Percentiles rank a stretch among this genome's conserved stretches.
Conservation (phyloP, 2,888 invertebrate genomes). For the Aphelenchoides bicaudatus region DNA sequence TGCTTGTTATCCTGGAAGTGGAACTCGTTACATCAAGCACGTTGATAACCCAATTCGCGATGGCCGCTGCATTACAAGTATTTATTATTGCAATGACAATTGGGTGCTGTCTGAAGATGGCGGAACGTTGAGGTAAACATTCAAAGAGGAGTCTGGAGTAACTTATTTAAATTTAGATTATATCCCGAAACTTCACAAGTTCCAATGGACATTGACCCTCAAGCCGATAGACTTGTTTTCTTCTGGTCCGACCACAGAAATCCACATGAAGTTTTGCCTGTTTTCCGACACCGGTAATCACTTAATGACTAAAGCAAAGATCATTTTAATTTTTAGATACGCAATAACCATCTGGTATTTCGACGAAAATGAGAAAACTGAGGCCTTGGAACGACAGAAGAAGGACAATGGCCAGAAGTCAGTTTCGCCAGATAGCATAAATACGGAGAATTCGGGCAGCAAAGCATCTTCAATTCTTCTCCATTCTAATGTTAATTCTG, state of each 20-base stretch:
- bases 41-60: constrained; percentile 95
- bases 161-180: no score
- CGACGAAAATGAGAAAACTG: constrained; percentile 32
- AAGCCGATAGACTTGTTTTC: constrained; percentile 86
- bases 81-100: constrained; percentile 90
- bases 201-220: constrained; percentile 81
- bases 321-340: constrained; percentile 36
- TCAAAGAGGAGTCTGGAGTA: no score
- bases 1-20: constrained; percentile 91
- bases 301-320: not conserved
- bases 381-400: constrained; percentile 23
- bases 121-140: constrained; percentile 80
- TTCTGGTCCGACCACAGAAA: constrained; percentile 96
- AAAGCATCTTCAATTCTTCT: not conserved
- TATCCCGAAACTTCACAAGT: constrained; percentile 81
- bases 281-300: constrained; percentile 72
- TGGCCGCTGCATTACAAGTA: constrained; percentile 91
- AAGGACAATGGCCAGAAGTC: not conserved
- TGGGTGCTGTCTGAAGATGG: constrained; percentile 71
- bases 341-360: constrained; percentile 57
- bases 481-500: constrained; percentile 12
- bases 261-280: constrained; percentile 93
- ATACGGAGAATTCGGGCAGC: no score
- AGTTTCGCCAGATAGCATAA: not conserved
- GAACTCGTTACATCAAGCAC: constrained; percentile 90